These are phyloP conservation scores for Linyphia triangularis DNA, from an alignment of 2,888 invertebrate genomes.

Conservation along the genomic window DNA sequence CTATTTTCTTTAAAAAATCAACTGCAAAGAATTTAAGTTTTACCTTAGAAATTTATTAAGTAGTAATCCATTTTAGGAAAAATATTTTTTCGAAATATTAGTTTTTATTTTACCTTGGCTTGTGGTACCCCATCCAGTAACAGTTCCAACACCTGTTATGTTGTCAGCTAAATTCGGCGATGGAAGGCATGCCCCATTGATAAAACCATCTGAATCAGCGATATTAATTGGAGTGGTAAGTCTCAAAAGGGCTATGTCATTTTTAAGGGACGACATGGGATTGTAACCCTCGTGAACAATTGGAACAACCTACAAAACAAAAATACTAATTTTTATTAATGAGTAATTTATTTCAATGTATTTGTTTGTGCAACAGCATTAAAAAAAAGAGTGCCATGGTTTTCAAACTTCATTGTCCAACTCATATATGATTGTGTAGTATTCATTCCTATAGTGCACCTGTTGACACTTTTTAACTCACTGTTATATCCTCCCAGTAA, in stretches of 20 bases:
- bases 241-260: constrained; percentile 76
- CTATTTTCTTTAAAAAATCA: too few species aligned
- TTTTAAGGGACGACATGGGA: constrained; percentile 41
- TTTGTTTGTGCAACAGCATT: too few species aligned
- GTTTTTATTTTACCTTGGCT: constrained; percentile 56
- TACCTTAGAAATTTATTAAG: too few species aligned
- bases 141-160: constrained; percentile 70
- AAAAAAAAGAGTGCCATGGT: too few species aligned
- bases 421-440: too few species aligned
- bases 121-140: constrained; percentile 76
- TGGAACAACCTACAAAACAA: constrained; percentile 38
- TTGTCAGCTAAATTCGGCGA: constrained; percentile 42
- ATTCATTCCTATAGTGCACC: too few species aligned
- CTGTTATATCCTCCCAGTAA: too few species aligned
- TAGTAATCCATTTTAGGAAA: background rate
- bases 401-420: too few species aligned
- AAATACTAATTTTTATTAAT: background rate
- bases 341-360: background rate
- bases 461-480: too few species aligned
- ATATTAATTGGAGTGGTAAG: constrained; percentile 68
- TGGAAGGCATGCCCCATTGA: constrained; percentile 75
- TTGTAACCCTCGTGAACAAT: constrained; percentile 70
- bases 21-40: too few species aligned
- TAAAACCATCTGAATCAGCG: constrained; percentile 32
- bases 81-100: background rate